Evolutionary conservation across 2,797 vertebrate species (phyloP).

Genomic region (Ambastaia sidthimunki): DNA sequence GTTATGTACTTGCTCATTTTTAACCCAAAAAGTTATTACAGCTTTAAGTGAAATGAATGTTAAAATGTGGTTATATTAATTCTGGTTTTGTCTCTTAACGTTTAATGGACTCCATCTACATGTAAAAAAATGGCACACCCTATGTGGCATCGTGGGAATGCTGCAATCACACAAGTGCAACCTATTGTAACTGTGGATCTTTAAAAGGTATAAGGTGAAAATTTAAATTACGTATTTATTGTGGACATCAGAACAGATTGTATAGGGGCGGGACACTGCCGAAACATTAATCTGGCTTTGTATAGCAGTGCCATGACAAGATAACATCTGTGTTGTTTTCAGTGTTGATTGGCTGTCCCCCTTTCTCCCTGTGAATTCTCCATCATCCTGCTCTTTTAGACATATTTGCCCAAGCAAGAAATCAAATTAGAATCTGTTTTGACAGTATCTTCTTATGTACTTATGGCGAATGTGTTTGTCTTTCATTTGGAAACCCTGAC

Average conservation of each 20-base stretch:
- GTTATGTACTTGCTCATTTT: too few relatives aligned
- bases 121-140: neutral
- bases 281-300: conserved; percentile 55
- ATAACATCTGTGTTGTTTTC: conserved; percentile 44
- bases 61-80: too few relatives aligned
- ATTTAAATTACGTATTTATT: neutral
- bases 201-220: conserved; percentile 47
- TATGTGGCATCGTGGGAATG: neutral
- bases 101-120: neutral
- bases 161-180: neutral
- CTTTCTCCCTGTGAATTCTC: conserved; percentile 13
- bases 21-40: too few relatives aligned
- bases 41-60: too few relatives aligned
- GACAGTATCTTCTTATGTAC: conserved; percentile 63
- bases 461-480: conserved; percentile 64
- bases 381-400: conserved; percentile 16
- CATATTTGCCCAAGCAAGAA: conserved; percentile 55
- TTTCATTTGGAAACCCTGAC: conserved; percentile 64
- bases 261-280: conserved; percentile 34
- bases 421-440: conserved; percentile 67
- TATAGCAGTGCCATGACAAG: conserved; percentile 27
- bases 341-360: conserved; percentile 37
- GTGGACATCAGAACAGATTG: conserved; percentile 25
- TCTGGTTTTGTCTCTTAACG: neutral
- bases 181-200: neutral